Evolutionary conservation across 2,113 vertebrate species (phyloP).

Genomic region (Egretta garzetta): DNA sequence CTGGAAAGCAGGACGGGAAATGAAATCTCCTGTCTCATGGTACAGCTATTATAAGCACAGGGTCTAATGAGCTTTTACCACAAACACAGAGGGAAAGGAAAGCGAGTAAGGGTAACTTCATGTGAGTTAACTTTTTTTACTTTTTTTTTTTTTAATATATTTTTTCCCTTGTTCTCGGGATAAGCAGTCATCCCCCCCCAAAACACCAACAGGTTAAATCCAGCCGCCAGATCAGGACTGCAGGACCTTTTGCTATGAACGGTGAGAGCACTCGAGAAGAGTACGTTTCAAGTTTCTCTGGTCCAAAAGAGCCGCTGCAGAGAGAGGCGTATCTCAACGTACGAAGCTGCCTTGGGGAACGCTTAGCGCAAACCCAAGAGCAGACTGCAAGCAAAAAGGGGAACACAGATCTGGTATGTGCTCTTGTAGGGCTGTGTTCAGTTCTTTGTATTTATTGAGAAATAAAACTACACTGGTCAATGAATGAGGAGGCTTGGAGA

Average conservation of each 20-base stretch:
- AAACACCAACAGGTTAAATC: neutral
- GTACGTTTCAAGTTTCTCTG: neutral
- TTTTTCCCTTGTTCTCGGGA: neutral
- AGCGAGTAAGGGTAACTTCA: neutral
- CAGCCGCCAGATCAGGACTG: neutral
- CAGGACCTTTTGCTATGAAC: neutral
- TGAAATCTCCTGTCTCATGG: slow-evolving; percentile 5
- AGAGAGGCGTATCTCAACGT: neutral
- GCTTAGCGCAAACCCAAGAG: neutral
- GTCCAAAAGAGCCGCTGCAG: neutral
- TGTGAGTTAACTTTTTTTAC: neutral
- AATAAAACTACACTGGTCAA: neutral
- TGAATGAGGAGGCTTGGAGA: neutral
- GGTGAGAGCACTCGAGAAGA: neutral
- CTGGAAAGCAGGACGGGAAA: neutral
- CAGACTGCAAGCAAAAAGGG: neutral
- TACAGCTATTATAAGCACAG: neutral
- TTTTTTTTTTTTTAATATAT: neutral
- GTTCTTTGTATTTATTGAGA: neutral
- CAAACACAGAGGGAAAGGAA: neutral
- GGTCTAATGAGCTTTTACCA: neutral
- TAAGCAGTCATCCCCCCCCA: neutral
- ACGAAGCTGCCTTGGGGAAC: neutral
- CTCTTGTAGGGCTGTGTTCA: neutral
- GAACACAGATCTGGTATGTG: neutral